phyloP scores from a whole-genome alignment of 2,888 invertebrate genomes.

The Archaeoteleia sp. region DNA sequence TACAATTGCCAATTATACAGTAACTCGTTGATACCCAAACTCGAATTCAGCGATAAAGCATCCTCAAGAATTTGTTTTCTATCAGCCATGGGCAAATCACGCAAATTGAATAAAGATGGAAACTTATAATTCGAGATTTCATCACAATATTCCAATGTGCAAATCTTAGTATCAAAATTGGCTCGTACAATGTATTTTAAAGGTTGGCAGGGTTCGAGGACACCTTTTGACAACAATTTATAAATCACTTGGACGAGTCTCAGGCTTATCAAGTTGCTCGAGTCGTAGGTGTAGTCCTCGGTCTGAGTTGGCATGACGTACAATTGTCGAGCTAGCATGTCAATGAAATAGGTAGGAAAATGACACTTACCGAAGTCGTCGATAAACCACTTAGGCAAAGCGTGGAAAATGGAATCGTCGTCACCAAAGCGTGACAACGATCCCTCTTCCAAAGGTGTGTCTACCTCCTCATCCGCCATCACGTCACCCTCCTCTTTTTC shows the following conservation, averaged over 20 bases:
- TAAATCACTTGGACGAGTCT: slow-evolving; percentile 80
- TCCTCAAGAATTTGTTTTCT: slow-evolving; percentile 74
- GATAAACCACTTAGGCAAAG: slow-evolving; percentile 80
- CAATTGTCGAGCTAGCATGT: slow-evolving; percentile 80
- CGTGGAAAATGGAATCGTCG: too few species aligned
- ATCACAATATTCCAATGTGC: slow-evolving; percentile 47
- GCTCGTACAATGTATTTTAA: too few species aligned
- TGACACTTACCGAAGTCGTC: slow-evolving; percentile 79
- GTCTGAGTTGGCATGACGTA: slow-evolving; percentile 83
- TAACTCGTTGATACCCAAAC: too few species aligned
- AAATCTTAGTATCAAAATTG: too few species aligned
- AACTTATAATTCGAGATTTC: slow-evolving; percentile 54
- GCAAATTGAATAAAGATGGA: slow-evolving; percentile 69
- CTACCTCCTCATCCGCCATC: too few species aligned
- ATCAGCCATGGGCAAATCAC: slow-evolving; percentile 57
- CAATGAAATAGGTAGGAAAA: slow-evolving; percentile 82
- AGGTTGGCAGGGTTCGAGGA: too few species aligned
- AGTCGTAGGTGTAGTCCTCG: slow-evolving; percentile 80
- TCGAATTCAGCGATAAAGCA: too few species aligned
- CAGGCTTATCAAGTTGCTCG: slow-evolving; percentile 78
- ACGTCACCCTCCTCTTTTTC: too few species aligned
- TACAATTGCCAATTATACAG: slow-evolving; percentile 79
- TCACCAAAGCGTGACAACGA: too few species aligned
- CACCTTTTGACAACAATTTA: too few species aligned
- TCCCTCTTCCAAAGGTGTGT: too few species aligned